Conservation (phyloP, 2,888 invertebrate genomes). For the Oegoconia quadripuncta region DNA sequence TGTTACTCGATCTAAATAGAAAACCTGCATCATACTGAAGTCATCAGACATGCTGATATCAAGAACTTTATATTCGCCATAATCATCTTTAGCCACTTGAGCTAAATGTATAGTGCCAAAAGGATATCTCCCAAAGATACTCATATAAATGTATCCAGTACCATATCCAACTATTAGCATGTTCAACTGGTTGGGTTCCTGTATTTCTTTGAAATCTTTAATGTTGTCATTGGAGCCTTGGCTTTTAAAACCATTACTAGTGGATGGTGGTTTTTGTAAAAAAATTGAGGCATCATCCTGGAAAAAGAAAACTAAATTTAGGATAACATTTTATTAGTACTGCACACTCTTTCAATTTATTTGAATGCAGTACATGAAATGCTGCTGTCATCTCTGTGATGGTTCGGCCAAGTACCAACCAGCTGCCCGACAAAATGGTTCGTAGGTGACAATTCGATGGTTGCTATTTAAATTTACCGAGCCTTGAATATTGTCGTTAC, state of each 20-base stretch:
- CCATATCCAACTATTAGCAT: conserved; percentile 89
- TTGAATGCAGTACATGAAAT: too few species aligned
- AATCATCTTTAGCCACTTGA: conserved; percentile 76
- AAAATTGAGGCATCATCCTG: conserved; percentile 76
- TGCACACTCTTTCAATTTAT: too few species aligned
- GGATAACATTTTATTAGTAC: too few species aligned
- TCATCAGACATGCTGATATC: conserved; percentile 85
- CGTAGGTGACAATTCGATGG: too few species aligned
- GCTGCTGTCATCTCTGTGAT: too few species aligned
- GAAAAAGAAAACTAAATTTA: conserved; percentile 17
- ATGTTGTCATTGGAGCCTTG: conserved; percentile 75
- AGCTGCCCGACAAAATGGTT: too few species aligned
- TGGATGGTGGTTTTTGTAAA: conserved; percentile 77
- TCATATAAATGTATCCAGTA: conserved; percentile 85
- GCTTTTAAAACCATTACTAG: conserved; percentile 63
- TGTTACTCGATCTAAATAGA: conserved; percentile 73
- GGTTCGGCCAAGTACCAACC: too few species aligned
- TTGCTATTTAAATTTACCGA: too few species aligned
- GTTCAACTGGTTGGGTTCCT: conserved; percentile 82
- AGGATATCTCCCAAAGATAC: conserved; percentile 91
- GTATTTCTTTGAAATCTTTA: conserved; percentile 79
- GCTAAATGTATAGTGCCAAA: conserved; percentile 84
- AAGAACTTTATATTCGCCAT: conserved; percentile 78
- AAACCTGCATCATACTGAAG: conserved; percentile 83
- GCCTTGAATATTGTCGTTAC: too few species aligned